Evolutionary conservation across 2,797 vertebrate genomes (phyloP), one percentile per base, ranked within the genome.

Genomic region (Bryconaethiops microstoma): DNA sequence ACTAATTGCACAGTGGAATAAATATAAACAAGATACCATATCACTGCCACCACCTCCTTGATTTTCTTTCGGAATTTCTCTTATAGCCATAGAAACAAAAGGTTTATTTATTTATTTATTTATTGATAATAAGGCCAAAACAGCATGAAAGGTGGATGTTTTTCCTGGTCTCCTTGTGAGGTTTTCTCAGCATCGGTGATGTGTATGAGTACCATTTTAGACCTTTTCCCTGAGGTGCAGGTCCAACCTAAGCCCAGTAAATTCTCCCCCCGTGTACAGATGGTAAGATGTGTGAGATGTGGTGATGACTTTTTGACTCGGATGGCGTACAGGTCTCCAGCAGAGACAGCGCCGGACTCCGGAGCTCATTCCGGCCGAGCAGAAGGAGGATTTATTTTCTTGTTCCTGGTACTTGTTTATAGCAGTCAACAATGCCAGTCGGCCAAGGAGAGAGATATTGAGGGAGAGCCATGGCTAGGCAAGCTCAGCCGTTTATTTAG

Each of bases 401-500:
- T 78, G 68, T 74, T 62, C 39, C 72, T 67, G 40, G 45, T 80
- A 77, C 69, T 83, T 83, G 80, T 79, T 79, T 86, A 81, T 64
- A 74, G 67, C 52, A 76, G 76, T 72, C 45, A 78, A 67, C 54
- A 74, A 85, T 78, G 71, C 77, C 29, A 52, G 54, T 75, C 40
- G 14, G 19, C 60, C 69, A 64, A 76, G 42, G 42, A 60, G 65
- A 75, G 52, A 79, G 60, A 80, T 76, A 79, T 81, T 82, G 68
- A 68, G 23, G 77, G 73, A 81, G 72, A 80, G 80, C 64, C 50
- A 39, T 5, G 35, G 59, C 76, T 55, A 83, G 65, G 64, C 68
- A 83, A 80, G 74, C 67, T 71, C 77, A 72, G 79, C 62, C 84
- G 48, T 83, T 86, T 86, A 81, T 85, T 88, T 81, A 81, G 86